Base-by-base conservation (phyloP, 2,113 vertebrate species). In the Tupaia chinensis region DNA sequence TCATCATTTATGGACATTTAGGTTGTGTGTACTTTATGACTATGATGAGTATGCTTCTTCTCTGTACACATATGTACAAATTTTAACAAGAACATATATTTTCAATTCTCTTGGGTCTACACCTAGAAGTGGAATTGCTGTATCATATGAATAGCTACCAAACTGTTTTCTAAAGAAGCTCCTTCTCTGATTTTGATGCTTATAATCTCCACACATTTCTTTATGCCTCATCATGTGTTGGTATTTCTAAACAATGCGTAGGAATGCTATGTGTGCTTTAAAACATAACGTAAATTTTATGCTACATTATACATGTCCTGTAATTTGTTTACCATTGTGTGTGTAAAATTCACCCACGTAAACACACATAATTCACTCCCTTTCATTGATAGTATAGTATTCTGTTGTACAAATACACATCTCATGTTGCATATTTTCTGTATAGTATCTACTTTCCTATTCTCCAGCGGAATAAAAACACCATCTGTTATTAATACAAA, bases 41-140 rank as follows among this genome's bases (percentile, higher is more conserved):
- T 22, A n/a, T 79, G 60, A 20, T 85, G 23, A 85, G 29, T 82
- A 97, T 74, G n/a, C 4, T 94, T 11, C 68, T 85, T 68, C 15
- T 82, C 8, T 82, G 19, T 89, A 83, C 32, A 92, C 11, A 29
- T 7, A 53, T 91, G 9, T 91, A 96, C 13, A 85, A 29, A 72
- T 96, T 54, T 93, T 77, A 73, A 13, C 60, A 25, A 65, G 69
- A 93, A 54, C 7, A 25, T 54, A 65, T 66, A 15, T 77, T 85
- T 95, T 93, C 34, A 63, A 0, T 93, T 95, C 16, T 72, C 58
- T 73, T 95, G 17, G 20, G 14, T 65, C 15, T 65, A 60, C 70
- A 70, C 20, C 25, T 56, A 27, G 29, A 88, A 92, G n/a, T 53
- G 14, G 34, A 83, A 79, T 74, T 73, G 7, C 65, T 58, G 29